phyloP scores from a whole-genome alignment of 2,113 vertebrate genomes.

The Connochaetes taurinus region DNA sequence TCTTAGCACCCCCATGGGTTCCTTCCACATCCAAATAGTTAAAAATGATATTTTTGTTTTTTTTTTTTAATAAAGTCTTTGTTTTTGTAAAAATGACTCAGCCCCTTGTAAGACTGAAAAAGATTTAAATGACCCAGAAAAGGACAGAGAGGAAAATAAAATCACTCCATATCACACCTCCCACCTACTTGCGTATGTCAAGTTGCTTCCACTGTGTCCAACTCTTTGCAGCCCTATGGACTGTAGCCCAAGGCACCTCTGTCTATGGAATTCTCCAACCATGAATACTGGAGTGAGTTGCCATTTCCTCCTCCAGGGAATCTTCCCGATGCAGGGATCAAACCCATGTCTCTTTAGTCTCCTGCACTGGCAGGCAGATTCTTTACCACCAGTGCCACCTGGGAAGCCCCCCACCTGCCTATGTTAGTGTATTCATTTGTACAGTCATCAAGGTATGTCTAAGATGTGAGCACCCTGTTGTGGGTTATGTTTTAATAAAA shows the following conservation, averaged over 20 bases:
- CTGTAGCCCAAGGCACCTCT: background rate
- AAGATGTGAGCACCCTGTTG: background rate
- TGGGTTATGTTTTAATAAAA: background rate
- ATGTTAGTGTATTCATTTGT: background rate
- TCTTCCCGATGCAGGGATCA: background rate
- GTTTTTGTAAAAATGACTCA: slow-evolving; percentile 25
- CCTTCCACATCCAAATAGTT: background rate
- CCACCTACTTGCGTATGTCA: background rate
- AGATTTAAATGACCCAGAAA: background rate
- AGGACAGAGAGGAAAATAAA: background rate
- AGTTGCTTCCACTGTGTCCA: background rate
- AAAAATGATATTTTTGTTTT: background rate
- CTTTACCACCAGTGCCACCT: background rate
- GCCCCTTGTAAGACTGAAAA: background rate
- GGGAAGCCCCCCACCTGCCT: background rate
- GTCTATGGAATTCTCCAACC: background rate
- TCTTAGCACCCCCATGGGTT: background rate
- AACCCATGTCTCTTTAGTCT: background rate
- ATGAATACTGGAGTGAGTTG: background rate
- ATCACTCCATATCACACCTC: background rate
- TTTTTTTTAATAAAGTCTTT: background rate
- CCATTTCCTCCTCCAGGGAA: background rate
- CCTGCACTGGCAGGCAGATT: background rate
- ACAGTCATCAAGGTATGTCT: background rate
- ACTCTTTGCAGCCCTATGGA: background rate